Evolutionary conservation across 2,888 invertebrate genomes (phyloP), one percentile per base, ranked within the genome.

Genomic region (Electrophaes corylata): DNA sequence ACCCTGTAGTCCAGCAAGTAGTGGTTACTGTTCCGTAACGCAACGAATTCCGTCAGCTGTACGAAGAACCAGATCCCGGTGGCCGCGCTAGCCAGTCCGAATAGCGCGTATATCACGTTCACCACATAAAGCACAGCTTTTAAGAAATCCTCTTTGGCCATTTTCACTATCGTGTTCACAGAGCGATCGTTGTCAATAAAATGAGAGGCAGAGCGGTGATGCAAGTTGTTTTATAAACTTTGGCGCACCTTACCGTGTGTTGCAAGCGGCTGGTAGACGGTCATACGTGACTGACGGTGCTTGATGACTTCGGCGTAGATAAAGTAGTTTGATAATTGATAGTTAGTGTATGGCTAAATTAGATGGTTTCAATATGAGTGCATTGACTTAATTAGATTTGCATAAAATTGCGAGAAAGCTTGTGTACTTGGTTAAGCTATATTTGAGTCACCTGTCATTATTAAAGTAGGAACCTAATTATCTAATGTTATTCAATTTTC

Each of bases 41-140:
- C 72, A 44, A 91, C 90, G 66, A 91, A 90, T 69, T 91, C 91
- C 3, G 83, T 75, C 6, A 91, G 68, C 55, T 91, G 90, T 69
- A 91, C 91, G 75, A 91, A 91, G 80, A 91, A 91, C 91, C 91
- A 91, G 47, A 91, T 89, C 2, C 90, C 90, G 1, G 86, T 86
- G 11, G 90, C 88, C 1, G 89, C 88, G 26, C 89, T 86, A 53
- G 84, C 80, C 20, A 91, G 70, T 5, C 91, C 91, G 71, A 91
- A 90, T 57, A 91, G 76, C 20, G 88, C 91, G 78, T 86, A 91
- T 23, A 91, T 71, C 29, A 91, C 77, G 70, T 91, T 91, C 67
- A 91, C 71, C 52, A 88, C 77, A 69, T 90, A 90, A 20, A 91
- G 77, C 65, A 86, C 84, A 59, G 79, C 81, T 71, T 89, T 89